Evolutionary conservation across 2,797 vertebrate genomes (phyloP).

Genomic region (Spinibarbus caldwelli): DNA sequence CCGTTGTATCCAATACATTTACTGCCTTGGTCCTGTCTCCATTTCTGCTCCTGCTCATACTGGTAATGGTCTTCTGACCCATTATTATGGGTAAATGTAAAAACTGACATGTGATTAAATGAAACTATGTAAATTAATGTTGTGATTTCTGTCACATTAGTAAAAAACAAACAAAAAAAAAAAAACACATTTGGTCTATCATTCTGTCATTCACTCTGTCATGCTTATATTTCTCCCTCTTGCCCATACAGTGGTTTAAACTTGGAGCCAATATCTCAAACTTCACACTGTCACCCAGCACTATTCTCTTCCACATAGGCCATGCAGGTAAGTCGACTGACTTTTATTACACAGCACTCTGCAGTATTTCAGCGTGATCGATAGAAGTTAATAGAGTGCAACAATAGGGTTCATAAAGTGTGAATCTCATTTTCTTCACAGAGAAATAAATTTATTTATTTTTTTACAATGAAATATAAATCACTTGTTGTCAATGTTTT

Average conservation of each 20-base stretch:
- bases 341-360: neutral
- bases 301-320: constrained; percentile 92
- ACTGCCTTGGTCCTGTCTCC: constrained; percentile 93
- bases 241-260: constrained; percentile 90
- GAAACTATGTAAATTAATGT: neutral
- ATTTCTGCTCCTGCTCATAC: constrained; percentile 89
- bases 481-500: neutral
- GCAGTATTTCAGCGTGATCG: neutral
- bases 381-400: neutral
- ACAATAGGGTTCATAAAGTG: neutral
- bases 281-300: constrained; percentile 95
- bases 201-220: constrained; percentile 9
- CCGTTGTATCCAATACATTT: constrained; percentile 94
- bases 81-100: constrained; percentile 42
- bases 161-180: too few relatives aligned
- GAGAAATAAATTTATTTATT: neutral
- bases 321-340: constrained; percentile 88
- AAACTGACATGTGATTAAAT: neutral
- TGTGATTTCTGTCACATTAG: neutral
- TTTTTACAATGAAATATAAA: neutral
- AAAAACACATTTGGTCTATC: neutral
- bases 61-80: constrained; percentile 79
- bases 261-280: constrained; percentile 97
- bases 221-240: constrained; percentile 58
- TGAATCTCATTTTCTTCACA: neutral